These are phyloP conservation scores for Machimus atricapillus DNA, from an alignment of 2,888 invertebrate genomes.

Conservation along the genomic window DNA sequence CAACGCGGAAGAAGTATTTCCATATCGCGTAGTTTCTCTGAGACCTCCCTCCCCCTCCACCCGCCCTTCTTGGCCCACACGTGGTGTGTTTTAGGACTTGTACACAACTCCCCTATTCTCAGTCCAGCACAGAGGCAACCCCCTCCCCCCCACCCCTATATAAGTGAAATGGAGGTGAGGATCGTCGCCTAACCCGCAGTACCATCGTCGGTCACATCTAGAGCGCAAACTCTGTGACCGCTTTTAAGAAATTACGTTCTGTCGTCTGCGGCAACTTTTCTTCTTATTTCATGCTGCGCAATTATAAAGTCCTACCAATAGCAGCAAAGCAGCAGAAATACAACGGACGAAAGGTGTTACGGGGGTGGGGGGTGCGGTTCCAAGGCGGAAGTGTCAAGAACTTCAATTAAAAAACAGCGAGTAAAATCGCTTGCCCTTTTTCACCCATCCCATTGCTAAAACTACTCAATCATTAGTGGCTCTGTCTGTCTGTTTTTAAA, in stretches of 20 bases:
- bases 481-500: too few species aligned
- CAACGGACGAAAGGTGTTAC: background rate
- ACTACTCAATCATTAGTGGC: background rate
- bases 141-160: background rate
- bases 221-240: constrained; percentile 26
- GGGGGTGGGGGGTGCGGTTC: background rate
- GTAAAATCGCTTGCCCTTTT: background rate
- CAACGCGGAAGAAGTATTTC: background rate
- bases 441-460: background rate
- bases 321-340: background rate
- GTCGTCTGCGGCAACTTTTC: constrained; percentile 9
- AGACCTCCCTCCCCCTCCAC: background rate
- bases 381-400: background rate
- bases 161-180: background rate
- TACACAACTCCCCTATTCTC: background rate
- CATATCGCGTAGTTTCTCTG: background rate
- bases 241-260: constrained; percentile 21
- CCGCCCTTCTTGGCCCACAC: background rate
- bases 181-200: background rate
- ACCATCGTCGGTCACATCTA: background rate
- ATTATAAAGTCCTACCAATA: constrained; percentile 3
- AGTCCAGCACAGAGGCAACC: background rate
- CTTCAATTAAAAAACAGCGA: background rate
- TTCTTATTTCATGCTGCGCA: constrained; percentile 16
- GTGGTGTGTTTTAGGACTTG: background rate